A percentile compares a stretch with the other conserved stretches of the same genome.
These are phyloP conservation scores for Eremophila alpestris DNA, from an alignment of 2,797 vertebrate species.

Conservation along the genomic window DNA sequence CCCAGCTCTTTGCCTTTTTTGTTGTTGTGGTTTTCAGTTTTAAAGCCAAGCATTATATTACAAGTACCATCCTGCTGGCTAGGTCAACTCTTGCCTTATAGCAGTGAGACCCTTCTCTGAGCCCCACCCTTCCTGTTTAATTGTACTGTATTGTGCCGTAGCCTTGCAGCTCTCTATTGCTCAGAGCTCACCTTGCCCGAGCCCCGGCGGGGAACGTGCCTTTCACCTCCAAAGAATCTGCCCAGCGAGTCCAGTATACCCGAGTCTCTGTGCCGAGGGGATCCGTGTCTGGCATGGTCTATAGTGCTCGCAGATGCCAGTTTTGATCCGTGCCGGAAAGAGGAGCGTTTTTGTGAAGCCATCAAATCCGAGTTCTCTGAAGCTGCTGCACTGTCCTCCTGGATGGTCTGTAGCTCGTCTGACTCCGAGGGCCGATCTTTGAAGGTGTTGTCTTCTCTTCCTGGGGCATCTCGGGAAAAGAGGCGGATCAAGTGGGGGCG, in stretches of 20 bases:
- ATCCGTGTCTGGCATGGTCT: slow-evolving; percentile 84
- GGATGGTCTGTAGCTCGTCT: slow-evolving; percentile 98
- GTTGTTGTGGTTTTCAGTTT: not conserved
- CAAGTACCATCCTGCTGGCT: slow-evolving; percentile 16
- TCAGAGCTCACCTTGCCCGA: slow-evolving; percentile 93
- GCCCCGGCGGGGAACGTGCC: slow-evolving; percentile 90
- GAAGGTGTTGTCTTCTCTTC: slow-evolving; percentile 99
- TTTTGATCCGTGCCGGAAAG: slow-evolving; percentile 82
- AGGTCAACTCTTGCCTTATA: slow-evolving; percentile 56
- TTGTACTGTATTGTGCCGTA: slow-evolving; percentile 37
- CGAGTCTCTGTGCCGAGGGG: slow-evolving; percentile 89
- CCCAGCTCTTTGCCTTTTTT: not conserved
- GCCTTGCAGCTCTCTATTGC: slow-evolving; percentile 70
- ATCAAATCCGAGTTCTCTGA: slow-evolving; percentile 87
- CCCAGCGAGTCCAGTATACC: slow-evolving; percentile 95
- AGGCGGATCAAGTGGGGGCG: slow-evolving; percentile 99
- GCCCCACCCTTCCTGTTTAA: slow-evolving; percentile 50
- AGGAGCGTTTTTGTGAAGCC: slow-evolving; percentile 90
- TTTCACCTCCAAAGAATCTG: slow-evolving; percentile 96
- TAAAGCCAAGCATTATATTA: slow-evolving; percentile 16
- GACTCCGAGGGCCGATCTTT: slow-evolving; percentile 99
- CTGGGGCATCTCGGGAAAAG: slow-evolving; percentile 99
- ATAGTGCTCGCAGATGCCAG: slow-evolving; percentile 94
- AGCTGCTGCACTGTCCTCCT: slow-evolving; percentile 88
- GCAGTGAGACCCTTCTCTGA: slow-evolving; percentile 17